These are phyloP conservation scores for Trachurus trachurus DNA, from an alignment of 2,797 vertebrate genomes.

Conservation along the genomic window DNA sequence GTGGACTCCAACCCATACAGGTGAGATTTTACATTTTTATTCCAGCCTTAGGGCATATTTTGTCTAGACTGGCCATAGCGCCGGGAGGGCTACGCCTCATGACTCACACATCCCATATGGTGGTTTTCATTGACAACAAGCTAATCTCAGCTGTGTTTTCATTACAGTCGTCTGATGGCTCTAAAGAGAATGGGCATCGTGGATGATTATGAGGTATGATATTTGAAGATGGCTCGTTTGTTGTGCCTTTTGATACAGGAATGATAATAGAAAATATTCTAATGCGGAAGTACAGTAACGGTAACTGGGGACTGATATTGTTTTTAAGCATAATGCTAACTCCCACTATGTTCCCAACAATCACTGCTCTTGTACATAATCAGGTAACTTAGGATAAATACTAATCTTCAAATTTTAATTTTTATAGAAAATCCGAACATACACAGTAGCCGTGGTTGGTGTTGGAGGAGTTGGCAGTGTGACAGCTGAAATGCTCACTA, in stretches of 20 bases:
- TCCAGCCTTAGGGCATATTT: not conserved
- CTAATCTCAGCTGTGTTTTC: constrained; percentile 60
- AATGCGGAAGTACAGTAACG: not conserved
- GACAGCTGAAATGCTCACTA: constrained; percentile 98
- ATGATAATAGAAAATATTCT: no score
- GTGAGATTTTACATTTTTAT: constrained; percentile 69
- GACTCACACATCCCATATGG: constrained; percentile 62
- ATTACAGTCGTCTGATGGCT: constrained; percentile 95
- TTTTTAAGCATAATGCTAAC: not conserved
- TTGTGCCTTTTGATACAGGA: not conserved
- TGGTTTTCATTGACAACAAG: constrained; percentile 11
- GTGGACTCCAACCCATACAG: constrained; percentile 98
- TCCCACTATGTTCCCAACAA: not conserved
- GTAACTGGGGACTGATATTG: not conserved
- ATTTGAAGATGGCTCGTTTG: not conserved
- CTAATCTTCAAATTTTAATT: constrained; percentile 2
- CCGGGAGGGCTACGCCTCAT: constrained; percentile 58
- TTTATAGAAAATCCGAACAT: constrained; percentile 94
- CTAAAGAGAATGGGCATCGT: constrained; percentile 99
- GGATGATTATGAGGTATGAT: constrained; percentile 94
- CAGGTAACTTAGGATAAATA: not conserved
- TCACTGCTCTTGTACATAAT: no score
- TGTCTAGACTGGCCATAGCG: not conserved
- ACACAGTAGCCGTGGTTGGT: constrained; percentile 93
- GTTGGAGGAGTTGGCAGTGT: constrained; percentile 98